These are phyloP conservation scores for Enteromius trimaculatus DNA, from an alignment of 2,797 vertebrate species.

Conservation along the genomic window DNA sequence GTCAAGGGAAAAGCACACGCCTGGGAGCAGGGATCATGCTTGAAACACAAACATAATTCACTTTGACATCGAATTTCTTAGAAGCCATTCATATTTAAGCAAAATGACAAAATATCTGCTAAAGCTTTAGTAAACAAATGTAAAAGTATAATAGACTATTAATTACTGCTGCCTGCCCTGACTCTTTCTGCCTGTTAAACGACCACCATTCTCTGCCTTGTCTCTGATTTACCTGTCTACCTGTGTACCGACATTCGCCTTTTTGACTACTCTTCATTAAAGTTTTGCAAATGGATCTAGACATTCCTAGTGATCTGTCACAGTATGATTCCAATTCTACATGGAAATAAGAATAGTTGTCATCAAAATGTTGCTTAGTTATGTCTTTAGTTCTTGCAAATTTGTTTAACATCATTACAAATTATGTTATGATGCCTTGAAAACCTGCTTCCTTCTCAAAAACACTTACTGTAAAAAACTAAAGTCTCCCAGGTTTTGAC, in stretches of 20 bases:
- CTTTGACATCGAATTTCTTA: not conserved
- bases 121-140: conserved; percentile 11
- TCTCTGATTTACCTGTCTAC: no score
- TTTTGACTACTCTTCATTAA: no score
- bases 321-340: not conserved
- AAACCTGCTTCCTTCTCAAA: conserved; percentile 10
- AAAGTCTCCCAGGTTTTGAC: conserved; percentile 14
- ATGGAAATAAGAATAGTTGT: not conserved
- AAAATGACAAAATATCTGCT: not conserved
- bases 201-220: no score
- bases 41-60: conserved; percentile 17
- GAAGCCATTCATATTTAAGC: not conserved
- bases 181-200: no score
- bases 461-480: not conserved
- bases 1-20: conserved; percentile 2
- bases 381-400: not conserved
- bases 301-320: no score
- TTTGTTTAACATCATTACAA: conserved; percentile 1
- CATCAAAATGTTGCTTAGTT: not conserved
- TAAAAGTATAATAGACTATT: not conserved
- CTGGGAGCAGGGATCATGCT: conserved; percentile 11
- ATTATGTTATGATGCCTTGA: conserved; percentile 20
- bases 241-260: no score
- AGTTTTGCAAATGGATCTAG: no score
- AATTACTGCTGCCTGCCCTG: no score